Percentiles rank a stretch among this genome's conserved stretches.
Conservation (phyloP, 2,113 vertebrate species). For the Phaetusa simplex region DNA sequence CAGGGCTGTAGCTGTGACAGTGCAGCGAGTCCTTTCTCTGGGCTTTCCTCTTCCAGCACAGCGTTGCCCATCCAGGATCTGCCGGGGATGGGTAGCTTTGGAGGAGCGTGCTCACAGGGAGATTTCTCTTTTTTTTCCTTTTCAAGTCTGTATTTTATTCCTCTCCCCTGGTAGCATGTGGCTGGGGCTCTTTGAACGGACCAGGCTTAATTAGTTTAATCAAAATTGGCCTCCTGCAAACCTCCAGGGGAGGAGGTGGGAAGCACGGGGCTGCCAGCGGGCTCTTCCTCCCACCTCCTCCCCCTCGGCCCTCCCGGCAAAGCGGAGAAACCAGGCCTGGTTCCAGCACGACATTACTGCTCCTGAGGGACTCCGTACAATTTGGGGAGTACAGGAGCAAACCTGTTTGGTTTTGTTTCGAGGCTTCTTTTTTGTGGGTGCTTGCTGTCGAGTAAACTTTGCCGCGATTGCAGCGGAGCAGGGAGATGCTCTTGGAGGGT, state of each 20-base stretch:
- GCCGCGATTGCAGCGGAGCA: not conserved
- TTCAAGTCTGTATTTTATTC: not conserved
- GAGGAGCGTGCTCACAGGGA: not conserved
- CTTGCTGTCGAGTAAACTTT: not conserved
- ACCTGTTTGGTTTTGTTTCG: not conserved
- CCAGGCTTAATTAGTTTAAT: conserved; percentile 50
- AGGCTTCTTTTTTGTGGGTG: not conserved
- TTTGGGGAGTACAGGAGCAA: not conserved
- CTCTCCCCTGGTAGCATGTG: conserved; percentile 14
- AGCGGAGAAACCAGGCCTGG: not conserved
- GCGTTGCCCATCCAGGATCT: not conserved
- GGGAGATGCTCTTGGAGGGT: not conserved
- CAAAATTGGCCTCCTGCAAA: conserved; percentile 35
- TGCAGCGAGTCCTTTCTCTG: accelerated
- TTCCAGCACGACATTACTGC: accelerated
- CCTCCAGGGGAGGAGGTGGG: conserved; percentile 14
- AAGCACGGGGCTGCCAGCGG: not conserved
- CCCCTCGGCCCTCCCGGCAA: not conserved
- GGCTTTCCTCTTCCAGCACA: not conserved
- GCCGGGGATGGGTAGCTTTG: not conserved
- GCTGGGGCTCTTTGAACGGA: conserved; percentile 4
- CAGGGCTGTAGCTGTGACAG: not conserved
- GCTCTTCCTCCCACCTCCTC: not conserved
- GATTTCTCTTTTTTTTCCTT: not conserved
- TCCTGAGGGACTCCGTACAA: not conserved